Percentiles rank a stretch among this genome's conserved stretches.
Evolutionary conservation across 2,113 vertebrate genomes (phyloP).

Genomic region (Odocoileus hemionus): DNA sequence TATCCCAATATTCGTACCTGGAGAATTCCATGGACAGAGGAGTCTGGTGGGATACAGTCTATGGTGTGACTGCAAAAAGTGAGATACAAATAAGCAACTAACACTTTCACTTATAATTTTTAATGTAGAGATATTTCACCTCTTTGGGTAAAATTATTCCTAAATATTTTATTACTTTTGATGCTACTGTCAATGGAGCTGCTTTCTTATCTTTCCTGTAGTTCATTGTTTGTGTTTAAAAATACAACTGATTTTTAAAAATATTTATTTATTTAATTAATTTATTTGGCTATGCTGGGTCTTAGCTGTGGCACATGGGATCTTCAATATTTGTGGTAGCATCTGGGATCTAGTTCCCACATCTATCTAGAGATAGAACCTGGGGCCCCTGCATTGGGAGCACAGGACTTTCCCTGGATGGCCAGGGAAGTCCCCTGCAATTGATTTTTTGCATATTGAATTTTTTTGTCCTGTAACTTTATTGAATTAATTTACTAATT

Average conservation of each 20-base stretch:
- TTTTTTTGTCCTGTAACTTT: not conserved
- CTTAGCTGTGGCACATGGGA: accelerated
- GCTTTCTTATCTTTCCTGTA: not conserved
- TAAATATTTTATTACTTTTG: not conserved
- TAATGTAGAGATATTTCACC: not conserved
- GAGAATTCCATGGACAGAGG: not conserved
- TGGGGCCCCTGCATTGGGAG: not conserved
- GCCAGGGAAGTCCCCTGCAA: not conserved
- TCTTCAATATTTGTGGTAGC: not conserved
- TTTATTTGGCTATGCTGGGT: not conserved
- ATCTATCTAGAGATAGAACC: not conserved
- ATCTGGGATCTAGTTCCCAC: not conserved
- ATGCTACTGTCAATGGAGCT: not conserved
- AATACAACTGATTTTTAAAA: not conserved
- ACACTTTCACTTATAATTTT: not conserved
- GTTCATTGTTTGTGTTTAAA: not conserved
- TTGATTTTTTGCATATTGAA: not conserved
- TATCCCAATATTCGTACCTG: not conserved
- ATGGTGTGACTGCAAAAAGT: not conserved
- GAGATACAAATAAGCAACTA: not conserved
- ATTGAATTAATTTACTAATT: not conserved
- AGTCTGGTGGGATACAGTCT: not conserved
- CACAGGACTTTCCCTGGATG: not conserved
- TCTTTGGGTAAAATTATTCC: not conserved
- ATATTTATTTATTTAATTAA: not conserved